phyloP scores from a whole-genome alignment of 2,888 invertebrate genomes.

The Andrena hattorfiana region DNA sequence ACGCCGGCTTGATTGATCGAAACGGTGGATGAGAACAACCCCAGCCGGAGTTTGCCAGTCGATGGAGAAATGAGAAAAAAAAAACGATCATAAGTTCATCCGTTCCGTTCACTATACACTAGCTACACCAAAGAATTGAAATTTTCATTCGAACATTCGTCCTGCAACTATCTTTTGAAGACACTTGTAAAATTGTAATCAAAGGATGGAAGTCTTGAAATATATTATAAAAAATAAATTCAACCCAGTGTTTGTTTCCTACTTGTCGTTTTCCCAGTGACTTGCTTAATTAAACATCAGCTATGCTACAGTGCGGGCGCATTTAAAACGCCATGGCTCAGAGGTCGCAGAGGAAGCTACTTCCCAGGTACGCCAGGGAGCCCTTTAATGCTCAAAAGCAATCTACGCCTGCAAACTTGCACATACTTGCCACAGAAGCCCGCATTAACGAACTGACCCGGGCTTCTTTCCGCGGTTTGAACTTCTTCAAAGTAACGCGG shows the following conservation, averaged over 20 bases:
- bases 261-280: not conserved
- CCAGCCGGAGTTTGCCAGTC: not conserved
- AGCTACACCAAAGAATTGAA: not conserved
- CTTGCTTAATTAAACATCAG: not conserved
- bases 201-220: no score
- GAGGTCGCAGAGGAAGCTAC: slow-evolving; percentile 3
- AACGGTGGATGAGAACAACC: not conserved
- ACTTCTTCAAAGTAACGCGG: slow-evolving; percentile 26
- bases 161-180: not conserved
- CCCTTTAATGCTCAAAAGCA: slow-evolving; percentile 46
- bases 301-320: not conserved
- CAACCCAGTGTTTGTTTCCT: not conserved
- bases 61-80: not conserved
- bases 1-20: not conserved
- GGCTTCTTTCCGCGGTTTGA: slow-evolving; percentile 22
- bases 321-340: not conserved
- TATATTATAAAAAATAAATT: not conserved
- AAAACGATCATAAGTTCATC: not conserved
- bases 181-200: not conserved
- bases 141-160: no score
- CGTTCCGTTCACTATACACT: not conserved
- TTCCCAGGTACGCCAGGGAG: not conserved
- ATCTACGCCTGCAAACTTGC: slow-evolving; percentile 34
- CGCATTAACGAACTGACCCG: slow-evolving; percentile 32
- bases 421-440: slow-evolving; percentile 19